Evolutionary conservation across 2,888 invertebrate genomes (phyloP).

Genomic region (Smittia sp.): DNA sequence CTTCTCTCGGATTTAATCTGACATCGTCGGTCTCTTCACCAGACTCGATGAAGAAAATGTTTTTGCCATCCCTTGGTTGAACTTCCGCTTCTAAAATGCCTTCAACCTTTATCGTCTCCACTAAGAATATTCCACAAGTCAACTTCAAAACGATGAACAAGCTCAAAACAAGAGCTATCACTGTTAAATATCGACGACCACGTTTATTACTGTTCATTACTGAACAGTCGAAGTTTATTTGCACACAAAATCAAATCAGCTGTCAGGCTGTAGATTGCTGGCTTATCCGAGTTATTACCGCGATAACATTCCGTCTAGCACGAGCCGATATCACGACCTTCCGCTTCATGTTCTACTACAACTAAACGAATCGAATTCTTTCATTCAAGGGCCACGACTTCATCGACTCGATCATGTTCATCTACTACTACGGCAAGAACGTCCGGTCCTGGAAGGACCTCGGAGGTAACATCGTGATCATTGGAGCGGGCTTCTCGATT

Average conservation of each 20-base stretch:
- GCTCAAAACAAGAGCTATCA: too few relatives aligned
- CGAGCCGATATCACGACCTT: too few relatives aligned
- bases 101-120: neutral
- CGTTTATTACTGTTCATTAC: too few relatives aligned
- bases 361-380: neutral
- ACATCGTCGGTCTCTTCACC: neutral
- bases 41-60: neutral
- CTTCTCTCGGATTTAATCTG: neutral
- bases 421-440: constrained; percentile 66
- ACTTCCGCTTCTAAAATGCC: neutral
- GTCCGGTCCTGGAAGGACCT: constrained; percentile 56
- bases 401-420: constrained; percentile 70
- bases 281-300: too few relatives aligned
- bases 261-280: too few relatives aligned
- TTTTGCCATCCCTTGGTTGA: neutral
- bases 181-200: too few relatives aligned
- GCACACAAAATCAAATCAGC: too few relatives aligned
- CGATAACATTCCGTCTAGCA: too few relatives aligned
- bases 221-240: too few relatives aligned
- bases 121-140: too few relatives aligned
- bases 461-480: constrained; percentile 55
- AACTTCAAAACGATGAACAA: too few relatives aligned
- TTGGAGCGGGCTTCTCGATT: constrained; percentile 56
- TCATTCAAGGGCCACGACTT: constrained; percentile 66
- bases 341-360: neutral